A percentile compares a stretch with the other conserved stretches of the same genome.
phyloP scores from a whole-genome alignment of 53 echinoderm and acorn worm species.

The Holothuria leucospilota region DNA sequence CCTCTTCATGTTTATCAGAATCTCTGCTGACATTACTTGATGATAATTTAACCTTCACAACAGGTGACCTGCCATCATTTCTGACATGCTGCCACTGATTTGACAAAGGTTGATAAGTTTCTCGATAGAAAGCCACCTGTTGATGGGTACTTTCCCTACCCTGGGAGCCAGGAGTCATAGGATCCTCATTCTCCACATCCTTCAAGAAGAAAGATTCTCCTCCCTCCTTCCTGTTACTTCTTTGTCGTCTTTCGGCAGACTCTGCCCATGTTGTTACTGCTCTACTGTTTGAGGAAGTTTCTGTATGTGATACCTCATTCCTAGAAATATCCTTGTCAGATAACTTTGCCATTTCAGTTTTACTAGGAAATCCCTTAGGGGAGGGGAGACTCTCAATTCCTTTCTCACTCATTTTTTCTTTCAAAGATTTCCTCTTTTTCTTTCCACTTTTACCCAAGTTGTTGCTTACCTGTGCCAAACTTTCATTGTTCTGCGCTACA shows the following conservation, averaged over 20 bases:
- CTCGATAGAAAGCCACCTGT: not conserved
- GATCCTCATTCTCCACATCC: too few relatives aligned
- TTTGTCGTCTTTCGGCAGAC: not conserved
- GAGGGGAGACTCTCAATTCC: slow-evolving; percentile 41
- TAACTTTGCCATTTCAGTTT: not conserved
- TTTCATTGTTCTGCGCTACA: not conserved
- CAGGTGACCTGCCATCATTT: not conserved
- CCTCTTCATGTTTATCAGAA: not conserved
- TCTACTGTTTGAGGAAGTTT: not conserved
- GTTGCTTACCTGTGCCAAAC: not conserved
- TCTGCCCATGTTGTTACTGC: slow-evolving; percentile 5
- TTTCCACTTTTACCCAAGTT: not conserved
- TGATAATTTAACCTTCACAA: not conserved
- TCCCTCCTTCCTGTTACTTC: not conserved
- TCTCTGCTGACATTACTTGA: not conserved
- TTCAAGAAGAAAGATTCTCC: not conserved
- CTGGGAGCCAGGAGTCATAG: too few relatives aligned
- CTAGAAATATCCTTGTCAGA: not conserved
- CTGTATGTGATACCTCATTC: not conserved
- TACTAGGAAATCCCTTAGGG: slow-evolving; percentile 10
- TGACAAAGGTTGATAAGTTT: not conserved
- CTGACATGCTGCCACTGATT: not conserved
- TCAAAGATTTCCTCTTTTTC: slow-evolving; percentile 14
- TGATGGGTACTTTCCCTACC: too few relatives aligned
- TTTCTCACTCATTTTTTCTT: slow-evolving; percentile 24